Evolutionary conservation across 2,113 vertebrate species (phyloP).

Genomic region (Bos taurus): ARS-UCD2.0 NC_037334.1:95077001-95077500

Average conservation of each 20-base stretch:
- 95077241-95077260: not conserved
- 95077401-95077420: not conserved
- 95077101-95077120: not conserved
- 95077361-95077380: slow-evolving; percentile 17
- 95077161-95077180: not conserved
- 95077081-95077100: not conserved
- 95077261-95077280: not conserved
- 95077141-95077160: not conserved
- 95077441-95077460: not conserved
- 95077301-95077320: not conserved
- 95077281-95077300: not conserved
- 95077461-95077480: not conserved
- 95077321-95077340: not conserved
- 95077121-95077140: not conserved
- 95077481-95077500: not conserved
- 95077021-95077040: not conserved
- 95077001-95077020: not conserved
- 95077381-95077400: not conserved
- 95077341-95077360: not conserved
- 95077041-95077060: not conserved
- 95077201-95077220: not conserved
- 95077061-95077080: not conserved
- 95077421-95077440: not conserved
- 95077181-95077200: not conserved
- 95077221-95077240: not conserved